Conservation (phyloP, 2,113 vertebrate genomes). For the Leptobrachium leishanense region DNA sequence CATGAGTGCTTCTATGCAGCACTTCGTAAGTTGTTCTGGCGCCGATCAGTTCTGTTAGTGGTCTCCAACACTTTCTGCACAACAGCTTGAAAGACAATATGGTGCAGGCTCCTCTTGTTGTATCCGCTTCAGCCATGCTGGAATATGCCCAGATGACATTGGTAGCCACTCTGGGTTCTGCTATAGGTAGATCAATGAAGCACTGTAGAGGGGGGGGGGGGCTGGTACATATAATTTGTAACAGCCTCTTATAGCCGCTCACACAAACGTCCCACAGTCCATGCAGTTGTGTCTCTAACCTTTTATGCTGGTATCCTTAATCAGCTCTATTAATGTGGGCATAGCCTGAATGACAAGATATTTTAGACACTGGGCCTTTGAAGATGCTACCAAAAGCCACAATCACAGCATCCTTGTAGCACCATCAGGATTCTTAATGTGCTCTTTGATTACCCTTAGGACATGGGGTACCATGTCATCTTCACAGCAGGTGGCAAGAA, state of each 20-base stretch:
- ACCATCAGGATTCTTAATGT: conserved; percentile 95
- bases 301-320: conserved; percentile 96
- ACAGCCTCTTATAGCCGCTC: conserved; percentile 94
- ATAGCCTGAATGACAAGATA: conserved; percentile 95
- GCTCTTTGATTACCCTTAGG: conserved; percentile 95
- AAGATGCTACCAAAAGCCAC: conserved; percentile 97
- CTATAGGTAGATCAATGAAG: conserved; percentile 92
- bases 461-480: conserved; percentile 96
- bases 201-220: conserved; percentile 88
- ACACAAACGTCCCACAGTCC: conserved; percentile 95
- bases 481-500: conserved; percentile 95
- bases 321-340: conserved; percentile 94
- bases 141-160: conserved; percentile 99
- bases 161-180: conserved; percentile 92
- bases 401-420: conserved; percentile 91
- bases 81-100: conserved; percentile 95
- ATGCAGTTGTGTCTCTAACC: conserved; percentile 94
- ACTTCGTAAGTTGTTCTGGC: conserved; percentile 96
- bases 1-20: conserved; percentile 97
- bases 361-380: conserved; percentile 95
- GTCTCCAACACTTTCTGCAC: conserved; percentile 97
- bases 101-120: conserved; percentile 95
- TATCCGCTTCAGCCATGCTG: conserved; percentile 94
- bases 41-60: conserved; percentile 93
- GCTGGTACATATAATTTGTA: conserved; percentile 92